Conservation (phyloP, 2,113 vertebrate species). For the Pseudopipra pipra region DNA sequence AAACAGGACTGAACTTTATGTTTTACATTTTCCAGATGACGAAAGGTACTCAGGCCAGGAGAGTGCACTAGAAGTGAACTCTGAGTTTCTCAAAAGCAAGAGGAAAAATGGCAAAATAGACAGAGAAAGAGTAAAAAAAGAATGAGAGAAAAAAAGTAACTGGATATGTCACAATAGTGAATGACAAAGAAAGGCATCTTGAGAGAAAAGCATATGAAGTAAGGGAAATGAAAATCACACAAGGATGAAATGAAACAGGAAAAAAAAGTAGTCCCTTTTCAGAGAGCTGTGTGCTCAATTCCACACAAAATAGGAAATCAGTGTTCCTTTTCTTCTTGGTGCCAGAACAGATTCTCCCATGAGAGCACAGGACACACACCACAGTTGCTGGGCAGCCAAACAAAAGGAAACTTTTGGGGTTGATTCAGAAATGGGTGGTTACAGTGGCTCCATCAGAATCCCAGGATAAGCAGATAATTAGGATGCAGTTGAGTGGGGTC, state of each 20-base stretch:
- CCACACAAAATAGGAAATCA: not conserved
- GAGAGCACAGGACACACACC: not conserved
- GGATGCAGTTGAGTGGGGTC: not conserved
- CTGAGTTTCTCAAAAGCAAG: not conserved
- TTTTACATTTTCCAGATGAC: not conserved
- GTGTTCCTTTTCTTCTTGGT: not conserved
- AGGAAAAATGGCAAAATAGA: not conserved
- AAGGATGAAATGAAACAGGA: not conserved
- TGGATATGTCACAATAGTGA: not conserved
- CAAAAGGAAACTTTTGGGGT: not conserved
- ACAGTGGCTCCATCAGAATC: not conserved
- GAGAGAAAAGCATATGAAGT: not conserved
- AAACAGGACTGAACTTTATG: not conserved
- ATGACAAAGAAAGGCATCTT: not conserved
- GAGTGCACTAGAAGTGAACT: not conserved
- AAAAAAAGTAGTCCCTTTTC: not conserved
- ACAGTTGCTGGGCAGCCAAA: not conserved
- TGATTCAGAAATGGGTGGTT: not conserved
- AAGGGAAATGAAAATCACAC: not conserved
- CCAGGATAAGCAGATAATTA: not conserved
- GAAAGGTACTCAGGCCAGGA: not conserved
- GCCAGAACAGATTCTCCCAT: not conserved
- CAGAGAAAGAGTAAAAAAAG: not conserved
- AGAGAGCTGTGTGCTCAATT: not conserved
- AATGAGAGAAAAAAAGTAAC: not conserved